Evolutionary conservation across 2,113 vertebrate genomes (phyloP).

Genomic region (Cavia aperea): DNA sequence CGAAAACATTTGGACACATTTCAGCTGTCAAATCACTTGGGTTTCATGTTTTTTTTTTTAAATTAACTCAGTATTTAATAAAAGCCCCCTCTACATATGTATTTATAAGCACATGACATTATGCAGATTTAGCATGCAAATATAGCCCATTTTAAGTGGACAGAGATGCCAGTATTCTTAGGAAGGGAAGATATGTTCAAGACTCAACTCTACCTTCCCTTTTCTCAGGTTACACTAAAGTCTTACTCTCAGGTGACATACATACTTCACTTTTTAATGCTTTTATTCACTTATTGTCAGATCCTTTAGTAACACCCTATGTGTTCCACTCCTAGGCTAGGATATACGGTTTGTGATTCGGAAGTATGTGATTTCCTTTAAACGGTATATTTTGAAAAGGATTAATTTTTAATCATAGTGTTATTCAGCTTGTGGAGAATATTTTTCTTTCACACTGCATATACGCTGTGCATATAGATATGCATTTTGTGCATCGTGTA

Average conservation of each 20-base stretch:
- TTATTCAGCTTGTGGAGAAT: not conserved
- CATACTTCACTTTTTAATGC: not conserved
- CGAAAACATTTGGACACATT: conserved; percentile 33
- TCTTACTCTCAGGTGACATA: not conserved
- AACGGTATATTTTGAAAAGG: not conserved
- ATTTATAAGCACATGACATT: conserved; percentile 53
- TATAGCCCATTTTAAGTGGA: conserved; percentile 28
- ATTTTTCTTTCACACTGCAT: not conserved
- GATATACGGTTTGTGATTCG: not conserved
- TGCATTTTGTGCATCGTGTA: not conserved
- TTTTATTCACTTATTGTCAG: not conserved
- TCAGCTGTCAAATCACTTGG: conserved; percentile 30
- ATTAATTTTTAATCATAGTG: not conserved
- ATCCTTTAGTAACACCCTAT: not conserved
- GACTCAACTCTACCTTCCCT: not conserved
- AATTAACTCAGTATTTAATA: conserved; percentile 41
- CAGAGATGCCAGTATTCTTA: conserved; percentile 19
- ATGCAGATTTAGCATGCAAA: conserved; percentile 33
- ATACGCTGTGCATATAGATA: not conserved
- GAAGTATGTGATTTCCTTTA: not conserved
- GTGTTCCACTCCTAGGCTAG: not conserved
- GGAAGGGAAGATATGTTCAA: conserved; percentile 2
- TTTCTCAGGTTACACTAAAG: not conserved
- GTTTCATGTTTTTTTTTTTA: not conserved
- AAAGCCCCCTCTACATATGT: conserved; percentile 12